Percentiles rank a stretch among this genome's conserved stretches.
Conservation (phyloP, 2,113 vertebrate genomes). For the Burhinus oedicnemus region DNA sequence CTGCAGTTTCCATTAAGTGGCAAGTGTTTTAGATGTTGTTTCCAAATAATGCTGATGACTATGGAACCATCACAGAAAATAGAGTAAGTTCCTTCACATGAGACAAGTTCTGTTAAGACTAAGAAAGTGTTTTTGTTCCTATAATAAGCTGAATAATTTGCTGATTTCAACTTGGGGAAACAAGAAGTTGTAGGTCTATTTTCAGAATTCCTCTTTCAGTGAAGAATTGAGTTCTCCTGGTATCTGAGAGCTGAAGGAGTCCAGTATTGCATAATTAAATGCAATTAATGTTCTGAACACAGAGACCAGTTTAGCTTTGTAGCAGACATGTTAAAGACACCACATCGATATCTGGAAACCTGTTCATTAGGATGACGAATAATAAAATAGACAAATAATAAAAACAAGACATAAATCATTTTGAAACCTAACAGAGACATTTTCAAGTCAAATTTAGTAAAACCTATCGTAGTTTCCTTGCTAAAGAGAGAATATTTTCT, state of each 20-base stretch:
- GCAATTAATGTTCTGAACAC: not conserved
- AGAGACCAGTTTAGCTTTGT: not conserved
- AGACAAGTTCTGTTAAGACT: not conserved
- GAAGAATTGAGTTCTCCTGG: not conserved
- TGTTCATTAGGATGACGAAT: not conserved
- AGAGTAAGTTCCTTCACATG: constrained; percentile 8
- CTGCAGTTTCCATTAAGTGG: constrained; percentile 8
- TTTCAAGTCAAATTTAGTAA: not conserved
- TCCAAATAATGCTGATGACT: constrained; percentile 40
- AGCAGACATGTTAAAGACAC: not conserved
- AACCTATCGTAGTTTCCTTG: not conserved
- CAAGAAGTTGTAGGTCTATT: constrained; percentile 2
- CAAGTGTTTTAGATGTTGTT: not conserved
- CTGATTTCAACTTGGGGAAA: not conserved
- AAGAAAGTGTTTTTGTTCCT: not conserved
- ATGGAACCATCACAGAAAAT: not conserved
- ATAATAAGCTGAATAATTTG: not conserved
- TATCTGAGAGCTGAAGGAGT: not conserved
- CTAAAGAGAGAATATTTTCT: not conserved
- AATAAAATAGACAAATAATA: not conserved
- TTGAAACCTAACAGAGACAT: not conserved
- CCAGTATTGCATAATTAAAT: not conserved
- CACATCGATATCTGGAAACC: not conserved
- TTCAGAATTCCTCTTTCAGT: constrained; percentile 47
- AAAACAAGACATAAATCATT: not conserved